Percentiles rank a stretch among this genome's conserved stretches.
These are phyloP conservation scores for Melanotus villosus DNA, from an alignment of 2,888 invertebrate genomes.

Conservation along the genomic window DNA sequence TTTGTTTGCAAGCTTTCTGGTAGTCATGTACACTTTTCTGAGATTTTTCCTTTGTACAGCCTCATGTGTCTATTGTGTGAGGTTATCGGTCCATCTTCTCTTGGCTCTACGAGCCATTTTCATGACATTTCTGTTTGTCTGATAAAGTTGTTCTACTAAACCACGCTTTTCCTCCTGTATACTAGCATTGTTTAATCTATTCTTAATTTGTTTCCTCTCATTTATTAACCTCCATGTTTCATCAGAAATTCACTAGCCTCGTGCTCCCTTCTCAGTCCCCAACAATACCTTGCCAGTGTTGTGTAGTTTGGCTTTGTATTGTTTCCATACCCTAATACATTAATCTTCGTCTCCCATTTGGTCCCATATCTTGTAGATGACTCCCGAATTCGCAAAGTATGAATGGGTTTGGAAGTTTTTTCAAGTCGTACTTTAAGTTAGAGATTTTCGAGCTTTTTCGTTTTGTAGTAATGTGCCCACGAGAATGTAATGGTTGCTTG, in stretches of 20 bases:
- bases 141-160: not conserved
- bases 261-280: no score
- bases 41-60: not conserved
- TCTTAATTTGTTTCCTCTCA: constrained; percentile 8
- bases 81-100: not conserved
- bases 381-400: no score
- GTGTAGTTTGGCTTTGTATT: no score
- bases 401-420: no score
- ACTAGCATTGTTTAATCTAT: not conserved
- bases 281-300: no score
- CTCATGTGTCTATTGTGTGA: not conserved
- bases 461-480: not conserved
- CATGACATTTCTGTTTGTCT: not conserved
- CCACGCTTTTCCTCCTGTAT: not conserved
- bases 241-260: not conserved
- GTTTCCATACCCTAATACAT: no score
- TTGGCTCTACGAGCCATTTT: not conserved
- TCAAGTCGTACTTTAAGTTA: no score
- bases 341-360: no score
- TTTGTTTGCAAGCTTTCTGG: not conserved
- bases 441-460: no score
- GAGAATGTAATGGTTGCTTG: not conserved
- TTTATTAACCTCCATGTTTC: constrained; percentile 5
- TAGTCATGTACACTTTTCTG: not conserved
- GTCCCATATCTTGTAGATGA: no score